Evolutionary conservation across 2,888 invertebrate genomes (phyloP).

Genomic region (Mimumesa dahlbomi): DNA sequence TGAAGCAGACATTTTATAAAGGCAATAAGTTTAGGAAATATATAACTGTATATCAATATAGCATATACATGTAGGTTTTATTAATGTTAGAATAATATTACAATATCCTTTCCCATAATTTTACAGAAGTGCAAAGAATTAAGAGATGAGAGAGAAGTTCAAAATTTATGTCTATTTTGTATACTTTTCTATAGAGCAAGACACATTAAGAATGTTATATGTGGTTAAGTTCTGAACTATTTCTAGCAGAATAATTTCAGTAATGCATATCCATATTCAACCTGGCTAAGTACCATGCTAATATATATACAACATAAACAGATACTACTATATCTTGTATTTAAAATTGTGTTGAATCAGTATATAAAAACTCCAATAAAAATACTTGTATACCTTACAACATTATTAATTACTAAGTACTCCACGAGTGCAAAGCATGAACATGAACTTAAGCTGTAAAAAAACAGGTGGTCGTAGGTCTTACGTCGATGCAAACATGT

Average conservation of each 20-base stretch:
- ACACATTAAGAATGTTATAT: too few species aligned
- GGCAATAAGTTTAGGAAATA: too few species aligned
- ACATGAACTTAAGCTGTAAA: neutral
- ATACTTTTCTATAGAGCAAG: too few species aligned
- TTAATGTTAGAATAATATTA: too few species aligned
- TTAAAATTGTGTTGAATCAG: neutral
- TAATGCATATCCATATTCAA: neutral
- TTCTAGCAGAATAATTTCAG: neutral
- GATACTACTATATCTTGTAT: neutral
- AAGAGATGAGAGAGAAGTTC: too few species aligned
- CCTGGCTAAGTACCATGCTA: neutral
- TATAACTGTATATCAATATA: too few species aligned
- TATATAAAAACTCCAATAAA: neutral
- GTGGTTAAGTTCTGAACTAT: neutral
- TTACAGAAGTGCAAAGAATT: too few species aligned
- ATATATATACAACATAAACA: neutral
- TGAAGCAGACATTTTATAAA: neutral
- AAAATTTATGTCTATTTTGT: too few species aligned
- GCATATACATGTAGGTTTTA: too few species aligned
- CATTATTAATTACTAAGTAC: neutral
- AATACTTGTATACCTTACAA: too few species aligned
- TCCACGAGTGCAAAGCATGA: neutral
- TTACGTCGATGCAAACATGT: neutral
- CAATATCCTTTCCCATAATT: too few species aligned
- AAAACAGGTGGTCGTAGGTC: neutral